These are phyloP conservation scores for Dreissena rostriformis DNA, from an alignment of 1,140 invertebrate species.

Conservation along the genomic window DNA sequence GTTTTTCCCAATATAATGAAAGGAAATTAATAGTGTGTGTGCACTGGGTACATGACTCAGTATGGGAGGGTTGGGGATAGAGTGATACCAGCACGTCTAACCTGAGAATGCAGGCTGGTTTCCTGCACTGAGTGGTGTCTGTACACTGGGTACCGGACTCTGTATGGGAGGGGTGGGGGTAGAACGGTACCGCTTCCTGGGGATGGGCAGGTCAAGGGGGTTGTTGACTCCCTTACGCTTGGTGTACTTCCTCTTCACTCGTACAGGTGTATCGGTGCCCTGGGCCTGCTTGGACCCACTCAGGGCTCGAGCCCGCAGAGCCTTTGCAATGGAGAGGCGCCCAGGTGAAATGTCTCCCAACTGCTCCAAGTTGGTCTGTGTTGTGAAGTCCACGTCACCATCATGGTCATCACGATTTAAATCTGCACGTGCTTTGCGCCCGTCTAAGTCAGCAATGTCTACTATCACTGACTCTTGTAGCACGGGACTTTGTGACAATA, in stretches of 20 bases:
- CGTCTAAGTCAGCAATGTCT: slow-evolving; percentile 35
- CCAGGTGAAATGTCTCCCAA: neutral
- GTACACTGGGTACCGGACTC: slow-evolving; percentile 27
- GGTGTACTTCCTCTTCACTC: slow-evolving; percentile 52
- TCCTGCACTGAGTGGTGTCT: slow-evolving; percentile 32
- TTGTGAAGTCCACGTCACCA: neutral
- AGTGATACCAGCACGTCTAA: too few species aligned
- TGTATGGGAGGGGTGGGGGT: slow-evolving; percentile 30
- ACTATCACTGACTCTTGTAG: slow-evolving; percentile 44
- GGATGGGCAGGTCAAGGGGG: slow-evolving; percentile 8
- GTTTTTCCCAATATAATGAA: too few species aligned
- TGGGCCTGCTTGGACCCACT: neutral
- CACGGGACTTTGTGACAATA: slow-evolving; percentile 67
- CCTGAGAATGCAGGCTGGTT: neutral
- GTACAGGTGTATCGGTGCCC: slow-evolving; percentile 1
- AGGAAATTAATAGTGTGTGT: too few species aligned
- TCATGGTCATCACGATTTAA: slow-evolving; percentile 30
- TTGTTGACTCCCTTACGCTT: slow-evolving; percentile 37
- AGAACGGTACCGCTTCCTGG: slow-evolving; percentile 44
- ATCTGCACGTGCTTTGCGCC: neutral
- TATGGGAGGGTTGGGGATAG: too few species aligned
- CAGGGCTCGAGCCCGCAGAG: slow-evolving; percentile 45
- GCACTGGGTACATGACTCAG: too few species aligned
- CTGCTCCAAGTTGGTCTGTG: neutral
- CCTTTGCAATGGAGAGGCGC: slow-evolving; percentile 51